Evolutionary conservation across 2,797 vertebrate species (phyloP).

Genomic region (Enteromius trimaculatus): DNA sequence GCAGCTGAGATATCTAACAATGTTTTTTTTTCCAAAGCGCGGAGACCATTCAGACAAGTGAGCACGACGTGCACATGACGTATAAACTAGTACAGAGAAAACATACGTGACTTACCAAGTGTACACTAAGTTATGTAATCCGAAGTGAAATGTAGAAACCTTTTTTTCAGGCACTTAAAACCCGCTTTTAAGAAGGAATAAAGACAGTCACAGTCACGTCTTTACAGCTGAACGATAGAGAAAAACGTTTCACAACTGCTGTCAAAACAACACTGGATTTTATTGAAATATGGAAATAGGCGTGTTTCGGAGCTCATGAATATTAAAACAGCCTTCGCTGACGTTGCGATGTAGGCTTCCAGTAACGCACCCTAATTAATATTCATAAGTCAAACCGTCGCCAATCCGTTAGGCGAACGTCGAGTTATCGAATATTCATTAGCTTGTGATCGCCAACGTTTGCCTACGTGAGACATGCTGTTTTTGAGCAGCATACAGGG

Average conservation of each 20-base stretch:
- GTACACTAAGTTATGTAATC: background rate
- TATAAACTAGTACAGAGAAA: background rate
- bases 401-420: background rate
- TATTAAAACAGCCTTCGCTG: background rate
- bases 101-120: constrained; percentile 11
- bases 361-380: background rate
- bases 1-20: background rate
- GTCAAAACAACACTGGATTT: constrained; percentile 23
- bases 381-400: background rate
- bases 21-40: background rate
- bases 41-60: background rate
- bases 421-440: background rate
- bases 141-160: background rate
- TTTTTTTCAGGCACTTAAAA: background rate
- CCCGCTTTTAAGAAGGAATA: background rate
- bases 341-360: background rate
- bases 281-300: constrained; percentile 14
- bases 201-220: background rate
- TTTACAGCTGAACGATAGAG: background rate
- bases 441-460: background rate
- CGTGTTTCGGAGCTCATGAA: background rate
- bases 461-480: background rate
- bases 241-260: constrained; percentile 24
- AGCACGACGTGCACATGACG: background rate
- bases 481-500: background rate